Evolutionary conservation across 92 coral and sea anemone species (phyloP), one percentile per base, ranked within the genome.

Genomic region (Siderastrea radians): DNA sequence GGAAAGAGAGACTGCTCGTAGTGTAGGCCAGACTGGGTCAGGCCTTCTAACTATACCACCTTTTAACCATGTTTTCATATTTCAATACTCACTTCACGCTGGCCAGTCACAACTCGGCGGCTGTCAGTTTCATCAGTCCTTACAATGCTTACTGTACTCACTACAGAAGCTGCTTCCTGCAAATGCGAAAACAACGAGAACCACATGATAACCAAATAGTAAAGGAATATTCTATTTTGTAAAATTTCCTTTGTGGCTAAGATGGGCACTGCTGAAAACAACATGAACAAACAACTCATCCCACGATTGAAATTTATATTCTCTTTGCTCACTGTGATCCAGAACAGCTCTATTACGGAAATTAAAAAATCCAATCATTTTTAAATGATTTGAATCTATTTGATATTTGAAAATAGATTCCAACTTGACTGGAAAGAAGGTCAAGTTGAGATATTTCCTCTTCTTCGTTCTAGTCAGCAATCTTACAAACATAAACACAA

Each of bases 401-500:
- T 26, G 38, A 26, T 26, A 26, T 26, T 26, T 26, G 61, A 57
- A 57, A 57, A 57, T 57, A 14, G 12, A 57, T 57, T 57, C 61
- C 14, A 14, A 57, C 61, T 26, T 26, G 38, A 26, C 38, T 26
- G 38, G 38, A 26, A 26, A 26, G 38, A 26, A 26, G 38, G 38
- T 26, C 38, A 26, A 26, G 38, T 26, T 26, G 38, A 26, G 38
- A 26, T 26, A 26, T 26, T 26, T 26, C 38, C 38, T 26, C 38
- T 26, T 26, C 38, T 26, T 26, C 38, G 38, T 26, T 26, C 38
- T 26, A 26, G 38, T 26, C 38, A 26, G 38, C 38, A 26, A 26
- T 26, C 38, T 26, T 26, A 26, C 38, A 26, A 26, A 26, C 38
- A 26, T 26, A 26, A 26, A 26, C 94, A 96, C 99, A 83, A 92